Base-by-base conservation (phyloP, 2,113 vertebrate species). In the Micromys minutus region DNA sequence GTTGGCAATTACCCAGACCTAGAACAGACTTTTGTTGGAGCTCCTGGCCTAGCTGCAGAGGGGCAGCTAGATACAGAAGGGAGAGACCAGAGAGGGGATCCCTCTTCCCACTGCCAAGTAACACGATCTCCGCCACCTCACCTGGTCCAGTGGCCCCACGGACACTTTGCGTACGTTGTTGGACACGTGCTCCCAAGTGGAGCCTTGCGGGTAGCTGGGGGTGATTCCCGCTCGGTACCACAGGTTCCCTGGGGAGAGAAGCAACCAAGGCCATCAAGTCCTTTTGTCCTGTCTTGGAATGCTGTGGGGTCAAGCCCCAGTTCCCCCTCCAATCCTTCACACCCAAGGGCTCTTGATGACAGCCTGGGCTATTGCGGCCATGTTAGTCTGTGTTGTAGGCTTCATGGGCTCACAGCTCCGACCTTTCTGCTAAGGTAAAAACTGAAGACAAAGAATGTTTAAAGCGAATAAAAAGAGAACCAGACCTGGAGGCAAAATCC, bases 1-100 rank as follows among this genome's bases (percentile, higher is more conserved):
- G 98, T 99, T 99, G 57, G 99, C 99, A n/a, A 99, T 99, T 96
- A 99, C 99, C 99, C 99, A 99, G 96, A 99, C 99, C 99, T 99
- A 91, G 19, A 97, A 97, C 7, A 42, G n/a, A 86, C 65, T 90
- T 90, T 87, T 6, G 36, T 9, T 42, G 92, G 81, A 88, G 3
- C 26, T 39, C 61, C 6, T 0, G 52, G 31, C 21, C 8, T 21
- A 3, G 1, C 8, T 3, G 45, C 5, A 0, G 39, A 21, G 57
- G 59, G 22, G 5, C 52, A 2, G 0, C 24, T 2, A 13, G 77
- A 83, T n/a, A 19, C 0, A 2, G 59, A 31, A 24, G 29, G 16
- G 31, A 22, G 9, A 65, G 42, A n/a, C 17, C 29, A 42, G 71
- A 16, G 80, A 1, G 1, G 77, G 31, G 12, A 29, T 72, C 7